These are phyloP conservation scores for Salvelinus sp. DNA, from an alignment of 2,113 vertebrate species.

Conservation along the genomic window DNA sequence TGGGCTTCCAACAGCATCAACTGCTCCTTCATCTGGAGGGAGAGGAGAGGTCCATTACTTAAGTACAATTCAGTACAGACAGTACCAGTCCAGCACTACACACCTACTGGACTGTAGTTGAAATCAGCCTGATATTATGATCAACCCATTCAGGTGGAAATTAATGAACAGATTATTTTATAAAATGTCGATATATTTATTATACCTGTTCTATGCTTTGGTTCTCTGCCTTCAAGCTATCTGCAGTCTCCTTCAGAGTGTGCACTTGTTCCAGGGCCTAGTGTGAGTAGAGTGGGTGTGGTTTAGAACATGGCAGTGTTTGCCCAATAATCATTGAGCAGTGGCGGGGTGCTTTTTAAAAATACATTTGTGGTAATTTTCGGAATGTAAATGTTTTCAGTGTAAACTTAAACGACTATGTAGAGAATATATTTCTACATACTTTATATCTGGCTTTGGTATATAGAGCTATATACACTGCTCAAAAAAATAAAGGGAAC, in stretches of 20 bases:
- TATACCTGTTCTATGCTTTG: slow-evolving; percentile 82
- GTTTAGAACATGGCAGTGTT: neutral
- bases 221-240: slow-evolving; percentile 78
- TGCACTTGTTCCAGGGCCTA: slow-evolving; percentile 81
- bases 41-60: rapidly evolving
- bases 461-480: too few relatives aligned
- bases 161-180: too few relatives aligned
- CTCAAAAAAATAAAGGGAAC: too few relatives aligned
- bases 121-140: neutral
- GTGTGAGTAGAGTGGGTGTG: neutral
- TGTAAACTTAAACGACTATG: too few relatives aligned
- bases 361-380: too few relatives aligned
- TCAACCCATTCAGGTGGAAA: too few relatives aligned
- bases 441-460: too few relatives aligned
- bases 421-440: too few relatives aligned
- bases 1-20: slow-evolving; percentile 84
- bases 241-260: slow-evolving; percentile 75
- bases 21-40: slow-evolving; percentile 82
- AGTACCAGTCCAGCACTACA: neutral
- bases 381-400: too few relatives aligned
- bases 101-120: slow-evolving; percentile 42
- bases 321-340: too few relatives aligned
- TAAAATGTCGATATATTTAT: too few relatives aligned
- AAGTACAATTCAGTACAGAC: neutral
- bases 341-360: too few relatives aligned